Evolutionary conservation across 2,797 vertebrate species (phyloP), one percentile per base, ranked within the genome.

Genomic region (Tadarida brasiliensis): DNA sequence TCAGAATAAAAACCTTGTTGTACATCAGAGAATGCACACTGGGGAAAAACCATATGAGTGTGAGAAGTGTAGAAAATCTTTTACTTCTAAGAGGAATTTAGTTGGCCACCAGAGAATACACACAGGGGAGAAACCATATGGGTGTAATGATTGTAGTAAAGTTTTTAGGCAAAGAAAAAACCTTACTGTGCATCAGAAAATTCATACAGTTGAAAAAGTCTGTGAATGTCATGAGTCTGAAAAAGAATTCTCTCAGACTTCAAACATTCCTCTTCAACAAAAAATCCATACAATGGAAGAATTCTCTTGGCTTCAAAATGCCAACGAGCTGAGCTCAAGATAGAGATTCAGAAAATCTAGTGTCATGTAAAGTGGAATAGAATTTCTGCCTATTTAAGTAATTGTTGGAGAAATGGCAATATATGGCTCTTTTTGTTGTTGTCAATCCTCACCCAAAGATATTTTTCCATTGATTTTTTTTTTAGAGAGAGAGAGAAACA

Each of bases 71-170:
- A 92, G 95, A 71, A 98, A 98, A 81, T 91, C 96, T 59, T 97
- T 97, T 84, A 96, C 96, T 87, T 97, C 96, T 63, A 97, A 98
- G 85, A 96, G 97, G 92, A 96, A 97, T 95, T 68, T 97, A 92
- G 80, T 96, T 94, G 90, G 91, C 71, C 97, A 98, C 92, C 95
- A 98, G 95, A 97, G 97, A 95, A 97, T 96, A 56, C 97, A 98
- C 80, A 97, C 97, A 61, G 97, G 97, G 26, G 96, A 96, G 59
- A 98, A 97, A 65, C 96, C 96, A 22, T 97, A 96, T 78, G 97
- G 95, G 74, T 97, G 95, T 95, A 97, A 94, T 90, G 95, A 97
- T 71, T 96, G 95, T 74, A 94, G 68, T 91, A 97, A 97, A 67
- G 95, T 91, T 86, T 97, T 97, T 90, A 96, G 96, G 73, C 93